phyloP scores from a whole-genome alignment of 2,797 vertebrate species.

The Acrocephalus scirpaceus region DNA sequence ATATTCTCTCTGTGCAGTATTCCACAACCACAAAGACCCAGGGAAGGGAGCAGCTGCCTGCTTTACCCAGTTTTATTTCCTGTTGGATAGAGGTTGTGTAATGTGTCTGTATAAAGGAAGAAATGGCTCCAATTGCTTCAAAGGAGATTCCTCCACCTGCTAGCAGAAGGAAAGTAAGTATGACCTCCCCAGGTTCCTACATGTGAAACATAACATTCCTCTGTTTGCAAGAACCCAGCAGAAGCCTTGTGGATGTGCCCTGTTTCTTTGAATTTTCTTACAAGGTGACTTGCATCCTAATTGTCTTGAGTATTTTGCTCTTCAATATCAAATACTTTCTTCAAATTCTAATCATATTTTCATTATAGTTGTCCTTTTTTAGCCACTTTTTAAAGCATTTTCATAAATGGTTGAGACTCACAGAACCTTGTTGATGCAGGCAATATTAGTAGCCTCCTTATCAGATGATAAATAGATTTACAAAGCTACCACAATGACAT shows the following conservation, averaged over 20 bases:
- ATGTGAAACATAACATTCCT: not conserved
- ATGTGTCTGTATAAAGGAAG: not conserved
- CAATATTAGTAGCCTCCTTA: not conserved
- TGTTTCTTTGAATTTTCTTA: not conserved
- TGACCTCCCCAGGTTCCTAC: not conserved
- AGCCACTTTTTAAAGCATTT: not conserved
- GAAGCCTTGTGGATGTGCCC: not conserved
- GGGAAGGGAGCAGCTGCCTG: not conserved
- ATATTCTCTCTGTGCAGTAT: not conserved
- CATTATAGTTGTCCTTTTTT: not conserved
- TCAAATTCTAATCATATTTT: not conserved
- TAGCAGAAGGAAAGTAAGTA: not conserved
- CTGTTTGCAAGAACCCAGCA: not conserved
- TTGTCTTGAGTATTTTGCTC: not conserved
- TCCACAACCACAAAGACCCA: fast-evolving
- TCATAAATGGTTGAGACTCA: not conserved
- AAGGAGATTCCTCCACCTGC: not conserved
- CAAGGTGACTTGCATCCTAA: not conserved
- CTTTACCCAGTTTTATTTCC: not conserved
- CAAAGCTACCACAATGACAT: not conserved
- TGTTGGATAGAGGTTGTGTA: not conserved
- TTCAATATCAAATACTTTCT: not conserved
- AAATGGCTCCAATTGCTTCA: not conserved
- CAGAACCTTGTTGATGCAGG: not conserved
- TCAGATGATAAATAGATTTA: not conserved